Evolutionary conservation across 2,888 invertebrate species (phyloP).

Genomic region (Digitonthophagus gazella): DNA sequence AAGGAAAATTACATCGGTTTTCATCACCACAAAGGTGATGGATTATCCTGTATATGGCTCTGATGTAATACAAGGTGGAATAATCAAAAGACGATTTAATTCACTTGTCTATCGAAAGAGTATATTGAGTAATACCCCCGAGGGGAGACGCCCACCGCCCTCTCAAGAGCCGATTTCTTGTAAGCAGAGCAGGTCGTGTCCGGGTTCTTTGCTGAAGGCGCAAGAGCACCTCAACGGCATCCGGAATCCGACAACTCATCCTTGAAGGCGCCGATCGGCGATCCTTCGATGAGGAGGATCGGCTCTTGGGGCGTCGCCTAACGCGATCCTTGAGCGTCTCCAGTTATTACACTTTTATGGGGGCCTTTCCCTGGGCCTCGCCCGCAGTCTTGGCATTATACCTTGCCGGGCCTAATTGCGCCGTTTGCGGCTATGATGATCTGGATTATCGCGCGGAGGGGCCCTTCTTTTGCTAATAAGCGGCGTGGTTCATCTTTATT

Average conservation of each 20-base stretch:
- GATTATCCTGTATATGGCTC: no score
- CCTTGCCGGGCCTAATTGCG: conserved; percentile 25
- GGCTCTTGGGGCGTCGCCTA: not conserved
- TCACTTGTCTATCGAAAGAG: no score
- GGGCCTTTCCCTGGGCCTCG: conserved; percentile 24
- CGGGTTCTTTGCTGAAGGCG: not conserved
- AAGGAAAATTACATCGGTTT: no score
- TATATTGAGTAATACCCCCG: not conserved
- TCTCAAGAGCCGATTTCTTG: not conserved
- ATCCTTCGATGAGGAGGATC: not conserved
- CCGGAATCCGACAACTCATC: not conserved
- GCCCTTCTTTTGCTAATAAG: conserved; percentile 22
- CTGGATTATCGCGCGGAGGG: conserved; percentile 28
- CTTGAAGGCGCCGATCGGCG: not conserved
- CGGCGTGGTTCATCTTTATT: conserved; percentile 30
- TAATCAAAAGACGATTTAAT: not conserved
- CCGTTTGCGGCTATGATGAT: conserved; percentile 27
- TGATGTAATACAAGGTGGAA: not conserved
- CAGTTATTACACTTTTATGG: conserved; percentile 24
- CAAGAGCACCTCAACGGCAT: not conserved
- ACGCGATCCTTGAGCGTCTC: conserved; percentile 7
- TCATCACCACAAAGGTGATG: no score
- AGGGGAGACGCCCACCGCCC: not conserved
- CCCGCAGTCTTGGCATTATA: conserved; percentile 23
- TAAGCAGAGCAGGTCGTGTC: not conserved